Evolutionary conservation across 2,888 invertebrate genomes (phyloP), one percentile per base, ranked within the genome.

Genomic region (Acanthosoma haemorrhoidale): DNA sequence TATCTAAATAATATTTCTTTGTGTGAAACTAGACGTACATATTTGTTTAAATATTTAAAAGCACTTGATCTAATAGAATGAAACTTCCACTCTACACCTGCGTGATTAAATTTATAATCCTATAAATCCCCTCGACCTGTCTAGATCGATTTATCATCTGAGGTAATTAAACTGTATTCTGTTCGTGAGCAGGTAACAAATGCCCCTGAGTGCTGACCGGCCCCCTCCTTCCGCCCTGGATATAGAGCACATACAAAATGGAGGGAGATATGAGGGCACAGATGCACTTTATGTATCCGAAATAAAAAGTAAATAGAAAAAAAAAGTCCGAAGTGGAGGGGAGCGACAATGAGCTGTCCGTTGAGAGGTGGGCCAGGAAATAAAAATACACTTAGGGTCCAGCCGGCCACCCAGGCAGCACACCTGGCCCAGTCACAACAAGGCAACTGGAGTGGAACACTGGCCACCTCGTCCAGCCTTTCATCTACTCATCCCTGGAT

Each of bases 321-420:
- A 41, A 41, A 29, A 29, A 64, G 29, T 32, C 2, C 11, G 13
- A 21, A 60, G 36, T 21, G 32, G 32, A 36, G 61, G 61, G 32
- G 18, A 36, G 34, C 61, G 61, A 61, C 61, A 61, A 61, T 61
- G 38, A 29, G n/a, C 9, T 13, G 61, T 64, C 21, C 64, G 64
- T 64, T 64, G 64, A 64, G 64, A 31, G 39, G 18, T 21, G 25
- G 61, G 43, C 64, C 64, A 68, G 71, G 71, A 71, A 71, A 71
- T 71, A 69, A 71, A 71, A 71, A 71, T 71, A 71, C 66, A 71
- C 57, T 36, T 67, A 18, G 25, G 41, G n/a, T 15, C 21, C 58
- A 34, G 61, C 64, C 38, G 64, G 64, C 64, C 64, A 64, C 64
- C 64, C 64, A 64, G 15, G 64, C 21, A 29, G 64, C 13, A 15